Percentiles rank a stretch among this genome's conserved stretches.
These are phyloP conservation scores for Meghimatium bilineatum DNA, from an alignment of 2,888 invertebrate genomes.

Conservation along the genomic window DNA sequence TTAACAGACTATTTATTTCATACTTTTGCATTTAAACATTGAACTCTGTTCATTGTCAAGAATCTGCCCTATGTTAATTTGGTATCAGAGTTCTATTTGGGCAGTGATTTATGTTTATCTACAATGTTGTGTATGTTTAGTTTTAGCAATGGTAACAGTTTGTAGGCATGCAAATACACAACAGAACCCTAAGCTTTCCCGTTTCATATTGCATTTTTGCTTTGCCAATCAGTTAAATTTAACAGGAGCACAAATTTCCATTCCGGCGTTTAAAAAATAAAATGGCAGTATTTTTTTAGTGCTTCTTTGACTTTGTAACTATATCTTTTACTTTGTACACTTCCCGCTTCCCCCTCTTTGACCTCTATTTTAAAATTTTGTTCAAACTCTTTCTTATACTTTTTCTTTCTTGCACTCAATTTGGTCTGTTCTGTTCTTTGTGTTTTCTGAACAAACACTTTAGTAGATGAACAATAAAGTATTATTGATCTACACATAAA, in stretches of 20 bases:
- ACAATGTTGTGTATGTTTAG: background rate
- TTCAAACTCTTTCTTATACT: background rate
- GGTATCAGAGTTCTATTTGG: constrained; percentile 2
- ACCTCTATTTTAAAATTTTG: background rate
- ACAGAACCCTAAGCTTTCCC: background rate
- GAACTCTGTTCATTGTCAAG: background rate
- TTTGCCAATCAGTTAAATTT: background rate
- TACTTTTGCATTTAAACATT: background rate
- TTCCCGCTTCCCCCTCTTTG: background rate
- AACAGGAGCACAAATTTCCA: background rate
- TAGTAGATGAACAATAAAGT: constrained; percentile 34
- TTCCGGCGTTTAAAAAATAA: background rate
- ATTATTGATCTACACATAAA: constrained; percentile 4
- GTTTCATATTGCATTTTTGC: background rate
- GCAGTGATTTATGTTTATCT: constrained; percentile 6
- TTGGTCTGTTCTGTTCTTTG: constrained; percentile 26
- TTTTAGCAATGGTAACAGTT: background rate
- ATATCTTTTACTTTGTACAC: no score
- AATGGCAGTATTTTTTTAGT: background rate
- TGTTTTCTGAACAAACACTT: constrained; percentile 28
- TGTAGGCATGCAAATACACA: background rate
- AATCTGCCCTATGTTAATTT: background rate
- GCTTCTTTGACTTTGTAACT: background rate
- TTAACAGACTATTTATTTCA: constrained; percentile 17
- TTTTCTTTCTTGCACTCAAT: constrained; percentile 25